A percentile compares a stretch with the other conserved stretches of the same genome.
Conservation (phyloP, 2,113 vertebrate species). For the Cynocephalus volans region DNA sequence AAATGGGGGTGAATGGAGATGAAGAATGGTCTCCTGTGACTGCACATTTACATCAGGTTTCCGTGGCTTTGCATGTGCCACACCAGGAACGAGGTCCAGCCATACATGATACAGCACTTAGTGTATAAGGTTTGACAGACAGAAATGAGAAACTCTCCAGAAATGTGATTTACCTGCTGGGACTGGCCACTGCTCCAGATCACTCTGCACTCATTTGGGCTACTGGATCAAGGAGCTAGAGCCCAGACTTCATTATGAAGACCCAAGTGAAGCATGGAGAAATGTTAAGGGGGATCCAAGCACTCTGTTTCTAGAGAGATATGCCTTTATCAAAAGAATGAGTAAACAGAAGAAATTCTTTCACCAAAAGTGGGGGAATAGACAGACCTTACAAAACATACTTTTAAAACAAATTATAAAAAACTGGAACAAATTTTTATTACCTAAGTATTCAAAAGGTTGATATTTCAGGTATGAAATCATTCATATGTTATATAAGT, state of each 20-base stretch:
- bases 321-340: neutral
- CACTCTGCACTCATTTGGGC: neutral
- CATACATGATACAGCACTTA: neutral
- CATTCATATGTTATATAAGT: neutral
- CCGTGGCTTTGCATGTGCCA: neutral
- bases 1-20: neutral
- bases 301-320: neutral
- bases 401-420: constrained; percentile 36
- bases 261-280: neutral
- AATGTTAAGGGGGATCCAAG: neutral
- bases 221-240: neutral
- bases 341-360: neutral
- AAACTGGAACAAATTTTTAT: neutral
- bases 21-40: neutral
- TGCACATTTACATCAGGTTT: neutral
- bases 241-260: neutral
- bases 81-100: neutral
- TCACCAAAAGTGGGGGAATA: neutral
- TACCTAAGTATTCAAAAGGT: neutral
- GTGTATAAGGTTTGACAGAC: neutral
- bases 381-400: neutral
- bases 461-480: neutral
- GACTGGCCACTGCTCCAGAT: neutral
- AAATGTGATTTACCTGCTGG: neutral
- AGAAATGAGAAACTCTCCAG: neutral